A percentile compares a stretch with the other conserved stretches of the same genome.
phyloP scores from a whole-genome alignment of 2,113 vertebrate genomes.

The Hemichromis elongatus region DNA sequence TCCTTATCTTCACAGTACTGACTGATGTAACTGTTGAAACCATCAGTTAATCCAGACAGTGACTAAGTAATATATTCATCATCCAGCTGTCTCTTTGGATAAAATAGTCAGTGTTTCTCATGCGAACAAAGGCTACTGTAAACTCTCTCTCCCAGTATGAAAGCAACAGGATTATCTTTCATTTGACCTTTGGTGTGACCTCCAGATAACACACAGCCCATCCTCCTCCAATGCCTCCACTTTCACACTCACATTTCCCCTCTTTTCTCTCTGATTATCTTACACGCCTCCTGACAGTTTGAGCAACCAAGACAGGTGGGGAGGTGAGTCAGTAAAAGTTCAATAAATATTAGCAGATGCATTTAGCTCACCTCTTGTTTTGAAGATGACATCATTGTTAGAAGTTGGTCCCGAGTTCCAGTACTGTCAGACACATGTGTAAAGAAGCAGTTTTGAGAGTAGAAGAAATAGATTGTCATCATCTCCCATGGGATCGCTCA shows the following conservation, averaged over 20 bases:
- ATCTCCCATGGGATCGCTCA: background rate
- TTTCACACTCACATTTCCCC: background rate
- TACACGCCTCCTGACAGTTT: conserved; percentile 14
- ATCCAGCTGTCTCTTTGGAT: background rate
- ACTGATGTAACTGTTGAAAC: background rate
- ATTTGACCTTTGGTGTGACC: conserved; percentile 25
- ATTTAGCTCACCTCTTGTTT: background rate
- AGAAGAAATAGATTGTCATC: conserved; percentile 18
- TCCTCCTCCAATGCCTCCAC: background rate
- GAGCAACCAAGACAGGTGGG: conserved; percentile 34
- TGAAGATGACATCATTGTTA: background rate
- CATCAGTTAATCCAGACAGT: background rate
- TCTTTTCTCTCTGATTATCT: background rate
- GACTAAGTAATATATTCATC: background rate
- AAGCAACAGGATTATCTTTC: conserved; percentile 32
- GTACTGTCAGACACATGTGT: background rate
- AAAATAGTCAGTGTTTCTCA: background rate
- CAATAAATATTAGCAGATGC: conserved; percentile 1
- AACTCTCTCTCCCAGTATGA: background rate
- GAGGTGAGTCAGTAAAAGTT: background rate
- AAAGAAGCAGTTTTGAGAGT: conserved; percentile 11
- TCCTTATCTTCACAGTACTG: background rate
- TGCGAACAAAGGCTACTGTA: background rate
- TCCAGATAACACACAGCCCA: conserved; percentile 10
- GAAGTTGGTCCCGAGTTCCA: background rate